These are phyloP conservation scores for Geopemphigus sp. DNA, from an alignment of 1,140 invertebrate genomes.

Conservation along the genomic window DNA sequence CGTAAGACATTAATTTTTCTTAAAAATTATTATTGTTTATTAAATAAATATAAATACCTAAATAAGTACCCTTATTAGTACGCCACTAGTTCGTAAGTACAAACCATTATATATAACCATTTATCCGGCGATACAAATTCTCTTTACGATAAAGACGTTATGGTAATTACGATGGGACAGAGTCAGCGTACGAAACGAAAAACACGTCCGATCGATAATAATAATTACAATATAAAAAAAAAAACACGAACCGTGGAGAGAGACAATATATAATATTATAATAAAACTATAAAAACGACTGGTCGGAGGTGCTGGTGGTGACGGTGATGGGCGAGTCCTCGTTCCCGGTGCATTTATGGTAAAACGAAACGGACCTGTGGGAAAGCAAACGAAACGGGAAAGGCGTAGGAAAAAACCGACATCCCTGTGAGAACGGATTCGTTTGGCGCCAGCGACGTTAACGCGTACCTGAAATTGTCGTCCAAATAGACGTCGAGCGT, in stretches of 20 bases:
- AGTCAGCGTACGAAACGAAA: not conserved
- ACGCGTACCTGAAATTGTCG: slow-evolving; percentile 52
- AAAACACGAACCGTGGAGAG: slow-evolving; percentile 37
- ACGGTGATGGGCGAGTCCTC: not conserved
- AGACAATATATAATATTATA: slow-evolving; percentile 5
- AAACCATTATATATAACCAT: not conserved
- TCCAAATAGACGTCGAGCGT: slow-evolving; percentile 61
- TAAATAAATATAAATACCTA: too few species aligned
- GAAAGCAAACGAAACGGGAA: not conserved
- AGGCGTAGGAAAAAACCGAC: too few species aligned
- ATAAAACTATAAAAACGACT: slow-evolving; percentile 30
- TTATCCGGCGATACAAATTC: not conserved
- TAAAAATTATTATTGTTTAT: too few species aligned
- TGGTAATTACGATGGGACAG: too few species aligned
- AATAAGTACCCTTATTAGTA: too few species aligned
- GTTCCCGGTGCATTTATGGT: not conserved
- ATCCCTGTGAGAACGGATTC: not conserved
- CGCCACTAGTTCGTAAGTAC: too few species aligned
- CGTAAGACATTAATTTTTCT: too few species aligned
- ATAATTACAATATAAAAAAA: slow-evolving; percentile 1
- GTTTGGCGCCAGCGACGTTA: too few species aligned
- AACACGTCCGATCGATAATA: not conserved
- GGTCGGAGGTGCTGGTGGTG: too few species aligned
- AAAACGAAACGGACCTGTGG: slow-evolving; percentile 39
- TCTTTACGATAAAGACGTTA: too few species aligned